phyloP scores from a whole-genome alignment of 2,113 vertebrate genomes.

The Ceyx cyanopectus region DNA sequence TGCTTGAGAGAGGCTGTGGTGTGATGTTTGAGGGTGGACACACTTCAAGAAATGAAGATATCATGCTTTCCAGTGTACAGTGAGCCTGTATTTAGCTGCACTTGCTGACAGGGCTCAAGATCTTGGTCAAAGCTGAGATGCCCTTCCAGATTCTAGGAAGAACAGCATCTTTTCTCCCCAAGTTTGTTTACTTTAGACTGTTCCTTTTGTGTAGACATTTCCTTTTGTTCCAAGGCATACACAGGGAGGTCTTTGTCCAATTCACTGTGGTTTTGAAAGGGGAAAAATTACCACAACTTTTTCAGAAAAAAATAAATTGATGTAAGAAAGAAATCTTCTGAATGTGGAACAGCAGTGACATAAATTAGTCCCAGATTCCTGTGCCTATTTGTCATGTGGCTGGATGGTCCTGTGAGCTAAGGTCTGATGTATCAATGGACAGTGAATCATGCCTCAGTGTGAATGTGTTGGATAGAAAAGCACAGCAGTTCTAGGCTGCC shows the following conservation, averaged over 20 bases:
- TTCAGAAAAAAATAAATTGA: not conserved
- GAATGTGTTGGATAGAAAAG: not conserved
- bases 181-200: not conserved
- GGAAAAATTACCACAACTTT: not conserved
- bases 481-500: not conserved
- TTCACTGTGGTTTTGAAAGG: not conserved
- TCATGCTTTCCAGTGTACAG: not conserved
- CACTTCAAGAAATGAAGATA: conserved; percentile 7
- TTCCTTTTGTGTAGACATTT: not conserved
- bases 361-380: not conserved
- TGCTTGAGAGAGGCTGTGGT: conserved; percentile 32
- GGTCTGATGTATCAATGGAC: not conserved
- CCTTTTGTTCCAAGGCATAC: not conserved
- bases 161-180: not conserved
- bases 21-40: conserved; percentile 67
- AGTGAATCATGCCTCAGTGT: not conserved
- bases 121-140: not conserved
- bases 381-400: not conserved
- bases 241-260: not conserved
- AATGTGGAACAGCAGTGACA: not conserved
- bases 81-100: conserved; percentile 23
- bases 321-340: not conserved
- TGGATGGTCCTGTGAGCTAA: not conserved
- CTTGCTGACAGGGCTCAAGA: not conserved
- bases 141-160: not conserved